A percentile compares a stretch with the other conserved stretches of the same genome.
Conservation (phyloP, 1,140 invertebrate species). For the Drosophila lowei region DNA sequence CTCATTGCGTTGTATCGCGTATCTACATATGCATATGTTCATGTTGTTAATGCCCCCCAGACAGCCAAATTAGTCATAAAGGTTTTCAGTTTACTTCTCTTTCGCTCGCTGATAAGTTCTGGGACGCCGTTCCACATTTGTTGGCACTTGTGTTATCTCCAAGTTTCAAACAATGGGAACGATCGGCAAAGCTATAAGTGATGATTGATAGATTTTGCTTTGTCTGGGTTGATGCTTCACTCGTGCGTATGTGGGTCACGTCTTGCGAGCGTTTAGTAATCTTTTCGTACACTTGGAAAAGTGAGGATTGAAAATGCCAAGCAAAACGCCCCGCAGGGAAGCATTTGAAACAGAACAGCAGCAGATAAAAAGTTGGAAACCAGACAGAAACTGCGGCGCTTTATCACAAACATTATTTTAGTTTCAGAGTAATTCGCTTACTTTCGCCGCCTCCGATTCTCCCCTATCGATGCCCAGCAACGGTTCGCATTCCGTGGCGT, state of each 20-base stretch:
- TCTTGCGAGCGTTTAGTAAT: not conserved
- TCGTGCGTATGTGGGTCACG: constrained; percentile 22
- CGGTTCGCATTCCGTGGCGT: constrained; percentile 69
- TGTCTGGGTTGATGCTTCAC: constrained; percentile 17
- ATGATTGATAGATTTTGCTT: constrained; percentile 22
- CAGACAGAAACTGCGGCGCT: constrained; percentile 3
- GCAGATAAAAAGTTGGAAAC: constrained; percentile 21
- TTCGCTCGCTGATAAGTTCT: constrained; percentile 14
- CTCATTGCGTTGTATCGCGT: not conserved
- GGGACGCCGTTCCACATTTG: constrained; percentile 1
- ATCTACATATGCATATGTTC: not conserved
- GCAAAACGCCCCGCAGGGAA: constrained; percentile 17
- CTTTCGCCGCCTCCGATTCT: constrained; percentile 62
- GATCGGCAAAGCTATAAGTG: constrained; percentile 9
- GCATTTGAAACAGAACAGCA: not conserved
- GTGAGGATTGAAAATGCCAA: no score
- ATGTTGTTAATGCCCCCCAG: not conserved
- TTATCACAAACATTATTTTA: constrained; percentile 4
- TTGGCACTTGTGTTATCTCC: constrained; percentile 40
- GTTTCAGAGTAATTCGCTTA: constrained; percentile 36
- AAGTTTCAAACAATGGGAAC: constrained; percentile 49
- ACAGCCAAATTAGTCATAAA: constrained; percentile 22
- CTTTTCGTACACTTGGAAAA: no score
- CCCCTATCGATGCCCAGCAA: constrained; percentile 69
- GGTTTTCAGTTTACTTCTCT: constrained; percentile 2